Evolutionary conservation across 2,113 vertebrate species (phyloP).

Genomic region (Seriola rivoliana): DNA sequence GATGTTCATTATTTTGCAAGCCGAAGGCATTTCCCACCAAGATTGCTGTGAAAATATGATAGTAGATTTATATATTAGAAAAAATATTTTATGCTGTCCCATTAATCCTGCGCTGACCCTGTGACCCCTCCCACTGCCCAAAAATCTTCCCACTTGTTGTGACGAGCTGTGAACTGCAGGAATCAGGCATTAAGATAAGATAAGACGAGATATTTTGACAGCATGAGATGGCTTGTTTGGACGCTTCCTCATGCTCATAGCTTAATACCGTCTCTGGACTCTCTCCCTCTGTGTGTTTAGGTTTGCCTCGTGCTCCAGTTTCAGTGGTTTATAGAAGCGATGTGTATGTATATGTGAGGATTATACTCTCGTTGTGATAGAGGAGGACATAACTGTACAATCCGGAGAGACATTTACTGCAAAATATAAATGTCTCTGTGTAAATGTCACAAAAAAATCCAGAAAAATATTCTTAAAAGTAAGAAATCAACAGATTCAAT

Average conservation of each 20-base stretch:
- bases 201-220: conserved; percentile 46
- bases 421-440: conserved; percentile 13
- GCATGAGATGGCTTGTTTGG: conserved; percentile 34
- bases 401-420: background rate
- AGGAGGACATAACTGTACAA: background rate
- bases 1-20: background rate
- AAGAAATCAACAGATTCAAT: background rate
- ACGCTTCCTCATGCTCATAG: background rate
- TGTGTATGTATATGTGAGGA: conserved; percentile 44
- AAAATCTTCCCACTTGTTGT: conserved; percentile 19
- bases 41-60: background rate
- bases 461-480: background rate
- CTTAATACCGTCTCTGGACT: conserved; percentile 25
- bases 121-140: background rate
- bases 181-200: conserved; percentile 57
- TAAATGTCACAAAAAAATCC: background rate
- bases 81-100: background rate
- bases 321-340: conserved; percentile 47
- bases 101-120: conserved; percentile 30
- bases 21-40: background rate
- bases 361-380: conserved; percentile 10
- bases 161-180: conserved; percentile 38
- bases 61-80: background rate
- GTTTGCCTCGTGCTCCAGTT: conserved; percentile 34
- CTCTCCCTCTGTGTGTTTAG: conserved; percentile 47